Conservation (phyloP, 2,888 invertebrate genomes). For the Chesias legatella region DNA sequence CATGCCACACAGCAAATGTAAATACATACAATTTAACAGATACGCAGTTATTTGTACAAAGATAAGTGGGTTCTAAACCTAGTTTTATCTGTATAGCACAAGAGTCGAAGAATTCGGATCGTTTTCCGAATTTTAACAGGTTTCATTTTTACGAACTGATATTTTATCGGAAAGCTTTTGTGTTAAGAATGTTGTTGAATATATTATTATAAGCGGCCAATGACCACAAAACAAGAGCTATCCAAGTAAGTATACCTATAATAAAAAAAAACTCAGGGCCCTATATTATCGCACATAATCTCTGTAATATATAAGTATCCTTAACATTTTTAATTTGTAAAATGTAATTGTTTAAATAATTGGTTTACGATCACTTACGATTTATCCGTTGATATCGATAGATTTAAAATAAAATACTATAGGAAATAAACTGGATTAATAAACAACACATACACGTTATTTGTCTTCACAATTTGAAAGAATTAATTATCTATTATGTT, state of each 20-base stretch:
- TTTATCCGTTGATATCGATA: conserved; percentile 7
- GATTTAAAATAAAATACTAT: conserved; percentile 23
- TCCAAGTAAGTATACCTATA: no score
- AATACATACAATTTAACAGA: conserved; percentile 28
- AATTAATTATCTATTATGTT: neutral
- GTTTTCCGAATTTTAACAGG: conserved; percentile 12
- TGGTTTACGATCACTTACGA: conserved; percentile 6
- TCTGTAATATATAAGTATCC: no score
- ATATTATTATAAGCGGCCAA: no score
- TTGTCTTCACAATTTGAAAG: neutral
- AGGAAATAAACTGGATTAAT: conserved; percentile 31
- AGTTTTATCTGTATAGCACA: conserved; percentile 25
- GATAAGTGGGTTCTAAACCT: conserved; percentile 32
- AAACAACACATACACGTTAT: conserved; percentile 2
- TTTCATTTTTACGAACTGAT: neutral
- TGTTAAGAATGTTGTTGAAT: neutral
- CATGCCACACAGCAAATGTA: conserved; percentile 23
- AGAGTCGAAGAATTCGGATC: conserved; percentile 10
- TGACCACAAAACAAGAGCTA: no score
- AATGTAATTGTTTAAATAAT: no score
- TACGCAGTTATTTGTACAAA: conserved; percentile 26
- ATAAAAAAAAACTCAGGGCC: no score
- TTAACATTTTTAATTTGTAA: no score
- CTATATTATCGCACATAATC: no score
- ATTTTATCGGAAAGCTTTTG: neutral